These are phyloP conservation scores for Gambusia holbrooki DNA, from an alignment of 2,113 vertebrate genomes.

Conservation along the genomic window DNA sequence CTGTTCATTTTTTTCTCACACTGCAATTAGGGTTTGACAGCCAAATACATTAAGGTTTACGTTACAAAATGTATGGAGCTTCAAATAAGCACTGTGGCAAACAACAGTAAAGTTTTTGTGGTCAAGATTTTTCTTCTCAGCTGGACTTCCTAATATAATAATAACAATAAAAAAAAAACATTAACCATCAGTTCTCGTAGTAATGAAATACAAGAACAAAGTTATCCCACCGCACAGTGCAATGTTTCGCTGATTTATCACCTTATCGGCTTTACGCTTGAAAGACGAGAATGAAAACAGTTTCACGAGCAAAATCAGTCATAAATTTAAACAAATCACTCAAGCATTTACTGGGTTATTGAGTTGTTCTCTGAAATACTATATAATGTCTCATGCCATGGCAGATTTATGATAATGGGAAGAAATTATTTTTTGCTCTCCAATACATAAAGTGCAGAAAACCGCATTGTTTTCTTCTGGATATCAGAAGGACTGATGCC, in stretches of 20 bases:
- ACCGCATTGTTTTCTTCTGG: constrained; percentile 30
- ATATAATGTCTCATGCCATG: neutral
- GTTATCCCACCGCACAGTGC: neutral
- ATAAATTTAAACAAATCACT: too few species aligned
- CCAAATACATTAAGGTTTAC: too few species aligned
- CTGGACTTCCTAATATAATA: neutral
- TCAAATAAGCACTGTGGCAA: too few species aligned
- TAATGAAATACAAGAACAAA: neutral
- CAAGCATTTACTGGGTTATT: constrained; percentile 2
- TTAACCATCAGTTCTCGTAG: neutral
- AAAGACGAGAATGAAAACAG: constrained; percentile 18
- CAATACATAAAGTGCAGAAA: constrained; percentile 18
- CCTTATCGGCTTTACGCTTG: neutral
- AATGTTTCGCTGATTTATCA: constrained; percentile 20
- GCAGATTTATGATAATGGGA: constrained; percentile 43
- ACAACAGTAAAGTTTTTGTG: too few species aligned
- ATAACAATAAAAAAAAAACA: neutral
- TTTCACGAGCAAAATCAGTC: neutral
- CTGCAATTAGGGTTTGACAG: too few species aligned
- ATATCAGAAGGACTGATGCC: constrained; percentile 30
- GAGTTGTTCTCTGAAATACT: constrained; percentile 16
- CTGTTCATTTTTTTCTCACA: too few species aligned
- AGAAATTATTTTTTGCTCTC: constrained; percentile 38
- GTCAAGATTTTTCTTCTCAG: neutral
- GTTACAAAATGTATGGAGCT: too few species aligned